A percentile compares a stretch with the other conserved stretches of the same genome.
phyloP scores from a whole-genome alignment of 1,140 invertebrate genomes.

The Anastrepha obliqua region DNA sequence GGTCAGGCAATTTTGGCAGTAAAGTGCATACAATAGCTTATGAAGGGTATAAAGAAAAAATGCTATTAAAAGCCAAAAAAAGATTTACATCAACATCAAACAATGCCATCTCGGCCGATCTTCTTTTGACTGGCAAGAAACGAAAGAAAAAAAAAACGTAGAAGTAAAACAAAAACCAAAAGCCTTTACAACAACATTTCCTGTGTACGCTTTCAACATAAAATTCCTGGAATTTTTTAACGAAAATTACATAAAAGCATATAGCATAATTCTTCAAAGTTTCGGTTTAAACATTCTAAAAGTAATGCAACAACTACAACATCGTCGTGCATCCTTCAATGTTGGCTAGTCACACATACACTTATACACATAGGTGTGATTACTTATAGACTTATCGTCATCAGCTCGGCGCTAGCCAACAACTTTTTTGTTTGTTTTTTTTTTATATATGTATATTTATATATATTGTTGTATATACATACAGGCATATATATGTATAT shows the following conservation, averaged over 20 bases:
- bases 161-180: not conserved
- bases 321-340: not conserved
- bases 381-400: too few species aligned
- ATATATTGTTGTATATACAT: too few species aligned
- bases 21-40: slow-evolving; percentile 7
- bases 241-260: not conserved
- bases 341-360: not conserved
- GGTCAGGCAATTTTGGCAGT: slow-evolving; percentile 32
- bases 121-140: not conserved
- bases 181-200: not conserved
- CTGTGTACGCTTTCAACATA: not conserved
- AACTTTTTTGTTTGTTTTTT: too few species aligned
- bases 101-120: not conserved
- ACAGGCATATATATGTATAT: too few species aligned
- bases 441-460: too few species aligned
- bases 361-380: not conserved
- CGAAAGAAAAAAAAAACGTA: not conserved
- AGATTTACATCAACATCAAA: not conserved
- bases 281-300: not conserved
- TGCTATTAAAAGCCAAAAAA: not conserved
- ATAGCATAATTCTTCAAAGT: too few species aligned
- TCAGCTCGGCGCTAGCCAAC: too few species aligned
- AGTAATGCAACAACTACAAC: not conserved
- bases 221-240: not conserved
- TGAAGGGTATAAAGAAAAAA: not conserved